phyloP scores from a whole-genome alignment of 1,140 invertebrate species.

The Musca vetustissima region DNA sequence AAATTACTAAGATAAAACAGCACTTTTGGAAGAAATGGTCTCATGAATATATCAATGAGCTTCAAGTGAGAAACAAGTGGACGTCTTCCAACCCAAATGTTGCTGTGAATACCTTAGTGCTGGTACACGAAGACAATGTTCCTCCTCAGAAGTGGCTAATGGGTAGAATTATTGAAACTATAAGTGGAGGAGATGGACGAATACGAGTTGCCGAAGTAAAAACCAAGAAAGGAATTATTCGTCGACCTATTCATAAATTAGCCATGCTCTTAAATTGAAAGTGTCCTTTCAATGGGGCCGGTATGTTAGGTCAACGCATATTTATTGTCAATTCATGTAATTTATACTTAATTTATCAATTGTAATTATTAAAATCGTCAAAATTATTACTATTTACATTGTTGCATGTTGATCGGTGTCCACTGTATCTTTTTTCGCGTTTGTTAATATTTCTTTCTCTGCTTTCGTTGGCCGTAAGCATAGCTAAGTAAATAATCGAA shows the following conservation, averaged over 20 bases:
- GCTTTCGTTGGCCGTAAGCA: too few relatives aligned
- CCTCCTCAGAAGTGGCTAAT: constrained; percentile 48
- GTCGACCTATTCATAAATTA: constrained; percentile 28
- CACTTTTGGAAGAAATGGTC: constrained; percentile 32
- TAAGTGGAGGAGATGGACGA: constrained; percentile 39
- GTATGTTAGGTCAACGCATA: too few relatives aligned
- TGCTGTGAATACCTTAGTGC: constrained; percentile 41
- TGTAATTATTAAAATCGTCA: too few relatives aligned
- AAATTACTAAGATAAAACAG: neutral
- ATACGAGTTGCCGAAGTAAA: constrained; percentile 38
- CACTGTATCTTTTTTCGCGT: too few relatives aligned
- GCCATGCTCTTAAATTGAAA: neutral
- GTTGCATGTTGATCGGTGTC: too few relatives aligned
- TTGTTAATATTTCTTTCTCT: too few relatives aligned
- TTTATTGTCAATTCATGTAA: too few relatives aligned
- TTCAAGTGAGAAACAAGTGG: constrained; percentile 50
- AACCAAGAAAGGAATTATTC: constrained; percentile 34
- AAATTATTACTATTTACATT: too few relatives aligned
- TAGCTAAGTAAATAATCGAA: too few relatives aligned
- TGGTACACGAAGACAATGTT: constrained; percentile 48
- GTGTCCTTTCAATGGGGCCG: too few relatives aligned
- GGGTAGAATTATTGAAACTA: constrained; percentile 34
- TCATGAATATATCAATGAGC: constrained; percentile 35
- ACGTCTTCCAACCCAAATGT: constrained; percentile 26
- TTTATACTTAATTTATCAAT: too few relatives aligned